These are phyloP conservation scores for Podarcis raffonei DNA, from an alignment of 2,113 vertebrate species.

Conservation along the genomic window DNA sequence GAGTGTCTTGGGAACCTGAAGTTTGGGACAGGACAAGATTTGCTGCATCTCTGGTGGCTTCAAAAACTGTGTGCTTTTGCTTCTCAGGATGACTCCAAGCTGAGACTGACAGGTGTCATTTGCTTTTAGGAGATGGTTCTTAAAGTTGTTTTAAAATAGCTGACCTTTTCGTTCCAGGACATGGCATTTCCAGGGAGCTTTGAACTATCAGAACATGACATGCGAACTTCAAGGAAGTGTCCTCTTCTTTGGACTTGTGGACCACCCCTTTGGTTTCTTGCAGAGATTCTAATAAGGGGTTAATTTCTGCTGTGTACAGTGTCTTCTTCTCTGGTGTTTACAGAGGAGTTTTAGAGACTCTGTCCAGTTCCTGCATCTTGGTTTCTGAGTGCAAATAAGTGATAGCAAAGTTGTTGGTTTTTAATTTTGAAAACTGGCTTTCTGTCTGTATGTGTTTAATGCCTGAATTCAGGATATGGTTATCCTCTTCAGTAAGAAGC, in stretches of 20 bases:
- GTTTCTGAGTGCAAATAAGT: not conserved
- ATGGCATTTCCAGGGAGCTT: not conserved
- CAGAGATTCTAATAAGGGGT: not conserved
- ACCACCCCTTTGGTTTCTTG: not conserved
- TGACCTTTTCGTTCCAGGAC: not conserved
- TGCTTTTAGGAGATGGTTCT: not conserved
- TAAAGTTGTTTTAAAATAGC: not conserved
- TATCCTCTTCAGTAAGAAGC: not conserved
- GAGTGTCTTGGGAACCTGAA: not conserved
- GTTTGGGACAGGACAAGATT: not conserved
- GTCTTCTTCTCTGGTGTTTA: not conserved
- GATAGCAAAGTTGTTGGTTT: not conserved
- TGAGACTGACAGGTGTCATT: constrained; percentile 6
- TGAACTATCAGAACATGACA: not conserved
- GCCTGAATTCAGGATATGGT: not conserved
- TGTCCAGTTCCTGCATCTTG: not conserved
- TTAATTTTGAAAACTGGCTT: not conserved
- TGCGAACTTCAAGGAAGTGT: not conserved
- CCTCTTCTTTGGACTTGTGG: not conserved
- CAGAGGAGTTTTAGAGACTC: not conserved
- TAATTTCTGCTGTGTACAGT: not conserved
- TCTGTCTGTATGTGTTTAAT: not conserved
- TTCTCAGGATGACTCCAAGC: not conserved
- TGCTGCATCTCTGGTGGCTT: not conserved
- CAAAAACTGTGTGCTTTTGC: not conserved